phyloP scores from a whole-genome alignment of 2,113 vertebrate genomes.

The Hucho hucho region DNA sequence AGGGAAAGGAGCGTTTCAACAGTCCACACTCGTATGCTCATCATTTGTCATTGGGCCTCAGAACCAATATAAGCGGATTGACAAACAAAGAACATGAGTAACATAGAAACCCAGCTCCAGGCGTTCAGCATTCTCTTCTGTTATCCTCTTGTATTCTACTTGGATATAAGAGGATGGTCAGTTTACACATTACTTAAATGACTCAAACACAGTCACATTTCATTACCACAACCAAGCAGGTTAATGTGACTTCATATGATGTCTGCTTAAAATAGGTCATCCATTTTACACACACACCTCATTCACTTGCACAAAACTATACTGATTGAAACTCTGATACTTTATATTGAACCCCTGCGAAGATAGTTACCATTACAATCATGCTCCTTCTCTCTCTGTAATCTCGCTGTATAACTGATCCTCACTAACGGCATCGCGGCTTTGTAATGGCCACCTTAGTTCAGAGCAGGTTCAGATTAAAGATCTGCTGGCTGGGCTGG shows the following conservation, averaged over 20 bases:
- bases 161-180: too few species aligned
- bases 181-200: too few species aligned
- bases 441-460: conserved; percentile 46
- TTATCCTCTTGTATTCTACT: too few species aligned
- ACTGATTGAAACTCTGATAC: too few species aligned
- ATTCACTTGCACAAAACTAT: too few species aligned
- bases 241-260: neutral
- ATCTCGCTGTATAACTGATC: conserved; percentile 48
- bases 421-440: conserved; percentile 12
- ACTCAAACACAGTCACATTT: too few species aligned
- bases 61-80: too few species aligned
- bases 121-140: too few species aligned
- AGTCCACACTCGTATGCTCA: too few species aligned
- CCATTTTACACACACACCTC: neutral
- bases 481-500: conserved; percentile 26
- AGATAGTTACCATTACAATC: conserved; percentile 48
- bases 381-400: conserved; percentile 14
- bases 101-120: too few species aligned
- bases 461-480: conserved; percentile 18
- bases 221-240: neutral
- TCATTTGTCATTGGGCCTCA: too few species aligned
- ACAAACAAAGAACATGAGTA: too few species aligned
- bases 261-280: neutral
- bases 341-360: conserved; percentile 38
- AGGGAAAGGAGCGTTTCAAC: neutral